These are phyloP conservation scores for Dendroctonus valens DNA, from an alignment of 1,140 invertebrate species.

Conservation along the genomic window DNA sequence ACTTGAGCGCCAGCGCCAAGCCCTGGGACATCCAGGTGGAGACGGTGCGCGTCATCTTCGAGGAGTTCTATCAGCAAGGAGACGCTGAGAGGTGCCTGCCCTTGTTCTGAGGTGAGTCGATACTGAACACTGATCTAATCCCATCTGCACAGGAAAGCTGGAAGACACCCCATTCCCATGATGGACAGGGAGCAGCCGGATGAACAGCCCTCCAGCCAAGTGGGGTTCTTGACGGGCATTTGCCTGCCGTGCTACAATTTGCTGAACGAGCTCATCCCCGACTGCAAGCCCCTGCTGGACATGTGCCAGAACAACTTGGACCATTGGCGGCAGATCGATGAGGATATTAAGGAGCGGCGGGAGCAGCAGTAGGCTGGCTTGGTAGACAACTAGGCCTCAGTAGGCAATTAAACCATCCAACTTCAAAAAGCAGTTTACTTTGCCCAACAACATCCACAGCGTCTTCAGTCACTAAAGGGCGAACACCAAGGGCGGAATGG, in stretches of 20 bases:
- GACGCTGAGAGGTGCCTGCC: constrained; percentile 66
- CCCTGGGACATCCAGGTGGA: constrained; percentile 81
- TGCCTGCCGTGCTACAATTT: constrained; percentile 79
- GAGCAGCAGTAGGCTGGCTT: too few species aligned
- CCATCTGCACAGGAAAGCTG: constrained; percentile 51
- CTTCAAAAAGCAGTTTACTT: too few species aligned
- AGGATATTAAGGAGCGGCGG: constrained; percentile 6
- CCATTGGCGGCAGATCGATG: constrained; percentile 57
- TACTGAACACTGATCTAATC: background rate
- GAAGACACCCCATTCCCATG: constrained; percentile 73
- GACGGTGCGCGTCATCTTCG: constrained; percentile 75
- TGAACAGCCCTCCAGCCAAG: constrained; percentile 73
- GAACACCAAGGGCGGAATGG: constrained; percentile 48
- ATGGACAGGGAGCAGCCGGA: constrained; percentile 76
- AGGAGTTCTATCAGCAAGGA: constrained; percentile 82
- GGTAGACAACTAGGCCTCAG: too few species aligned
- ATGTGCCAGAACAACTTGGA: constrained; percentile 63
- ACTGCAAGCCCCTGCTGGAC: constrained; percentile 67
- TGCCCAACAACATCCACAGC: too few species aligned
- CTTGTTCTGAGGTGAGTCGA: background rate
- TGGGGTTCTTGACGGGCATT: constrained; percentile 76
- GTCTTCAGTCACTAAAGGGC: background rate
- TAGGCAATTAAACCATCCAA: too few species aligned
- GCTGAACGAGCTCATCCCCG: constrained; percentile 66
- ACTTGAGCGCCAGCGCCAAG: constrained; percentile 79